phyloP scores from a whole-genome alignment of 2,797 vertebrate species.

The Trachops cirrhosus region DNA sequence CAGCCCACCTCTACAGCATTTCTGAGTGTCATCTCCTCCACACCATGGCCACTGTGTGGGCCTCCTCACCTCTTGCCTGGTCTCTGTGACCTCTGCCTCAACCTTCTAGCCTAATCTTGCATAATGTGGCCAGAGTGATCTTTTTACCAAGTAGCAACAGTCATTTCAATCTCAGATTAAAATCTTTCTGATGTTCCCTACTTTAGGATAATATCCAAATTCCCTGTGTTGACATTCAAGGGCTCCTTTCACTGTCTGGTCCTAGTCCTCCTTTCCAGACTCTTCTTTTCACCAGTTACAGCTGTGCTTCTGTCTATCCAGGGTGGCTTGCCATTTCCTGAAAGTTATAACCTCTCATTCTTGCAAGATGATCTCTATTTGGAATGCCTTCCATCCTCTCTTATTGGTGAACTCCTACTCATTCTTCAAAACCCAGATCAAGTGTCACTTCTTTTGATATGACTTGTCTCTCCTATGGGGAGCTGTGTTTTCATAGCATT shows the following conservation, averaged over 20 bases:
- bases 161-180: neutral
- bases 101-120: neutral
- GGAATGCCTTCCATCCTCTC: neutral
- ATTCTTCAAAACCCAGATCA: slow-evolving; percentile 35
- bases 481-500: neutral
- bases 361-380: neutral
- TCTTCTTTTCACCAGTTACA: neutral
- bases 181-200: neutral
- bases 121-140: neutral
- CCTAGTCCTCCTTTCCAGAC: slow-evolving; percentile 9
- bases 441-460: neutral
- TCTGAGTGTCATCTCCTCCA: neutral
- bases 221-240: neutral
- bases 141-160: neutral
- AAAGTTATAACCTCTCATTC: slow-evolving; percentile 2
- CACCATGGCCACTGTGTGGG: neutral
- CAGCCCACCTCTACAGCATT: neutral
- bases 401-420: neutral
- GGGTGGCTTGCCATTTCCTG: neutral
- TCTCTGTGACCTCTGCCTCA: neutral
- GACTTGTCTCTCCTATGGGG: neutral
- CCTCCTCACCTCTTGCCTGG: neutral
- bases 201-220: neutral
- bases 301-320: neutral
- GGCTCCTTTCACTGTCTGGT: neutral